These are phyloP conservation scores for Scaptomyza pallida DNA, from an alignment of 1,140 invertebrate genomes.

Conservation along the genomic window DNA sequence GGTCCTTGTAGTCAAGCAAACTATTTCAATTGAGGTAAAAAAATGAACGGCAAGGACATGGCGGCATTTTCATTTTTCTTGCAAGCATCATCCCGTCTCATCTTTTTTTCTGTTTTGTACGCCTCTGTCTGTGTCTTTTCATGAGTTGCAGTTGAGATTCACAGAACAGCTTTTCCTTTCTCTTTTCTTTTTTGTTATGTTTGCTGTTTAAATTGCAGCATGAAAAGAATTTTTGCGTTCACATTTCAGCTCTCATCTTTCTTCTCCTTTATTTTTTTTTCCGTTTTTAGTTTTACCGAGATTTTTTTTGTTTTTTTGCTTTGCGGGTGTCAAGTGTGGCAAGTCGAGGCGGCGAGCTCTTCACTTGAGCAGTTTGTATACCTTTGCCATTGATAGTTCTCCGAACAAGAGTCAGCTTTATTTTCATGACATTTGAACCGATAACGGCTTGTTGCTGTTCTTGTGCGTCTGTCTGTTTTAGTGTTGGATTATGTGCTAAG, in stretches of 20 bases:
- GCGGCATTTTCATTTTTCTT: slow-evolving; percentile 62
- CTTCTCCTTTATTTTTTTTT: slow-evolving; percentile 39
- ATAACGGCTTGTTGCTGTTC: slow-evolving; percentile 38
- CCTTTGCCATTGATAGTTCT: slow-evolving; percentile 71
- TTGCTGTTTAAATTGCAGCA: slow-evolving; percentile 78
- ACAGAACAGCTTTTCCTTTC: slow-evolving; percentile 13
- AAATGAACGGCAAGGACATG: slow-evolving; percentile 78
- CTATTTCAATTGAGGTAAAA: slow-evolving; percentile 82
- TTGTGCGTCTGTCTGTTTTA: slow-evolving; percentile 28
- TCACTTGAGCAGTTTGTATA: slow-evolving; percentile 46
- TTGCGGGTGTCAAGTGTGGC: slow-evolving; percentile 64
- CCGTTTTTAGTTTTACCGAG: slow-evolving; percentile 11
- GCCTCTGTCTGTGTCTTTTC: slow-evolving; percentile 45
- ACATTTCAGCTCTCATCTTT: slow-evolving; percentile 74
- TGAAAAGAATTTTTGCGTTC: slow-evolving; percentile 72
- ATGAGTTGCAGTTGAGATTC: slow-evolving; percentile 62
- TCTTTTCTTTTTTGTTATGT: slow-evolving; percentile 34
- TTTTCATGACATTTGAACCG: slow-evolving; percentile 52
- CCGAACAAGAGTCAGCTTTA: slow-evolving; percentile 39
- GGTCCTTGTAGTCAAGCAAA: slow-evolving; percentile 50
- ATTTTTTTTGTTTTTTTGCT: slow-evolving; percentile 9
- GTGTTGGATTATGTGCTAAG: slow-evolving; percentile 31
- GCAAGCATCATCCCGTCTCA: slow-evolving; percentile 6
- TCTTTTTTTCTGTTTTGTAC: slow-evolving; percentile 34
- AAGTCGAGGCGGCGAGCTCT: slow-evolving; percentile 39